These are phyloP conservation scores for Trachemys scripta DNA, from an alignment of 2,113 vertebrate genomes.

Conservation along the genomic window DNA sequence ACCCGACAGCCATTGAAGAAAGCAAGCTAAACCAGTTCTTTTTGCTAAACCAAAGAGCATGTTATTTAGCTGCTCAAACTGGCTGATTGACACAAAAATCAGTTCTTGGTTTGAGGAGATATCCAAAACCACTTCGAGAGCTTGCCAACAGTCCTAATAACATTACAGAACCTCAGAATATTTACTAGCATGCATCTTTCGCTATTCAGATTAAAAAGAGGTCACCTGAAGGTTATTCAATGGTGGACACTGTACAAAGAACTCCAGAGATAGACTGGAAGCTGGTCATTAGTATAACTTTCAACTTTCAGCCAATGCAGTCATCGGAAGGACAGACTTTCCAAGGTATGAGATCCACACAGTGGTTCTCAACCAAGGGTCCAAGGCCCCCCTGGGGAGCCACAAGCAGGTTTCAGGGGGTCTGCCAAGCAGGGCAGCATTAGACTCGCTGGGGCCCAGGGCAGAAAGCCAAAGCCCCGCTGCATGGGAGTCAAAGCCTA, in stretches of 20 bases:
- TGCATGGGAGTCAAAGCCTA: too few species aligned
- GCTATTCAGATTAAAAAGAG: accelerated
- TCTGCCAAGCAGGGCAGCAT: too few species aligned
- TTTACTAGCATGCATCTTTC: not conserved
- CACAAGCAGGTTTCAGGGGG: too few species aligned
- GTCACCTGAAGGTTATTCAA: accelerated
- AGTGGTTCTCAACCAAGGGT: too few species aligned
- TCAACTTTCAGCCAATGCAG: not conserved
- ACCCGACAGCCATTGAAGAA: not conserved
- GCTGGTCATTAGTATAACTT: not conserved
- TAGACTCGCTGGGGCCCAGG: too few species aligned
- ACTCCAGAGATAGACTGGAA: accelerated
- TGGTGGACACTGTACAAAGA: not conserved
- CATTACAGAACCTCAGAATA: not conserved
- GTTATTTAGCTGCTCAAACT: not conserved
- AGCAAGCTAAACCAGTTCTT: not conserved
- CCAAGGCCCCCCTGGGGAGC: too few species aligned
- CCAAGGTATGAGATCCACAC: not conserved
- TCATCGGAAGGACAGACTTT: not conserved
- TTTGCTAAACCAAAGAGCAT: not conserved
- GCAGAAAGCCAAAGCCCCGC: too few species aligned
- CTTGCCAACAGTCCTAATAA: not conserved
- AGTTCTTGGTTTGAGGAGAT: not conserved
- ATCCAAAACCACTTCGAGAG: not conserved
- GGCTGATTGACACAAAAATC: not conserved